These are phyloP conservation scores for Drosophila mimetica DNA, from an alignment of 2,888 invertebrate species.

Conservation along the genomic window DNA sequence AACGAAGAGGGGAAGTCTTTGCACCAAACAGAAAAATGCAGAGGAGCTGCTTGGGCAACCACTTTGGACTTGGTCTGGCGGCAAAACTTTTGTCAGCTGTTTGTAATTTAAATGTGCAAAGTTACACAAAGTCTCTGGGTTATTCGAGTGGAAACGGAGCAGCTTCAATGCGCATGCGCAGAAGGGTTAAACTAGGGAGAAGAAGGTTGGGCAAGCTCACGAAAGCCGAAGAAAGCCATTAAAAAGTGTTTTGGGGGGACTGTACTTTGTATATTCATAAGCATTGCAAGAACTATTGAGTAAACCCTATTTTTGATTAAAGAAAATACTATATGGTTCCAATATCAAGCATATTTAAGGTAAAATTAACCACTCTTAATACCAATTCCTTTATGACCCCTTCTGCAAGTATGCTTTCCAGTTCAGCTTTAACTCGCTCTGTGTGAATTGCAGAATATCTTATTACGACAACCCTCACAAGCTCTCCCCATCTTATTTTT, in stretches of 20 bases:
- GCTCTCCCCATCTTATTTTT: not conserved
- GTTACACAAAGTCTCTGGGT: slow-evolving; percentile 58
- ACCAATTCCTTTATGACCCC: slow-evolving; percentile 31
- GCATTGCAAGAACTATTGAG: too few species aligned
- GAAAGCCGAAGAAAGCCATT: slow-evolving; percentile 30
- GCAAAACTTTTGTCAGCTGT: slow-evolving; percentile 72
- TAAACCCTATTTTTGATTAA: too few species aligned
- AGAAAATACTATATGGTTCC: too few species aligned
- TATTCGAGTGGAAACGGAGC: slow-evolving; percentile 71
- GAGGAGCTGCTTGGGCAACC: slow-evolving; percentile 63
- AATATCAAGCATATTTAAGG: too few species aligned
- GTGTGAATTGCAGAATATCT: slow-evolving; percentile 40
- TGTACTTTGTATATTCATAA: too few species aligned
- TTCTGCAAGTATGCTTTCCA: slow-evolving; percentile 12
- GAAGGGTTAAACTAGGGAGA: slow-evolving; percentile 46
- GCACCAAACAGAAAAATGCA: not conserved
- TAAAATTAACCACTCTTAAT: too few species aligned
- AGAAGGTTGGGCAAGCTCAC: slow-evolving; percentile 38
- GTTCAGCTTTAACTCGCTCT: not conserved
- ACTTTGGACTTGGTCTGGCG: slow-evolving; percentile 42
- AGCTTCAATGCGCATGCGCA: slow-evolving; percentile 76
- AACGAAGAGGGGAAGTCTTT: slow-evolving; percentile 13
- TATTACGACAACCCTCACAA: slow-evolving; percentile 26
- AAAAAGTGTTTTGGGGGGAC: not conserved
- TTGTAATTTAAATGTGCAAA: slow-evolving; percentile 77